Conservation (phyloP, 1,140 invertebrate genomes). For the Agrypnia vestita region DNA sequence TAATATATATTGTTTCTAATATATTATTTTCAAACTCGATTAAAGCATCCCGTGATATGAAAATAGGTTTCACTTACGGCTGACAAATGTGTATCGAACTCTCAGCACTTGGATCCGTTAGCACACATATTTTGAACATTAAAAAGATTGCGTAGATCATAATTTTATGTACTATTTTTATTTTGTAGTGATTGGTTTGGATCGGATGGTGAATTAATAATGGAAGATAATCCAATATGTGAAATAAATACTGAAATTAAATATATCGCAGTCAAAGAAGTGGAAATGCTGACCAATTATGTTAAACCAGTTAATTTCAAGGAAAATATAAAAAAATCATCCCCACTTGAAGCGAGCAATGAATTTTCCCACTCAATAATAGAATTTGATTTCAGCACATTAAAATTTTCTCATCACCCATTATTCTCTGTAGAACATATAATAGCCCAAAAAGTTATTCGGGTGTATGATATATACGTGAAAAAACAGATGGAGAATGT, state of each 20-base stretch:
- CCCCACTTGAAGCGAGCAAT: not conserved
- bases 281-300: slow-evolving; percentile 17
- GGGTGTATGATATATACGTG: slow-evolving; percentile 41
- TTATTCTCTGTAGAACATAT: slow-evolving; percentile 58
- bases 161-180: not conserved
- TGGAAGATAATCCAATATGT: slow-evolving; percentile 45
- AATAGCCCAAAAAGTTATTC: slow-evolving; percentile 47
- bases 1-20: too few species aligned
- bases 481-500: slow-evolving; percentile 22
- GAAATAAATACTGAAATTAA: slow-evolving; percentile 37
- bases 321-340: not conserved
- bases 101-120: too few species aligned
- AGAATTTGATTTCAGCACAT: slow-evolving; percentile 36
- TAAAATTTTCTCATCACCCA: slow-evolving; percentile 57
- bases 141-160: too few species aligned
- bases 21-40: too few species aligned
- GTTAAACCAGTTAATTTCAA: slow-evolving; percentile 17
- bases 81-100: too few species aligned
- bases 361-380: slow-evolving; percentile 27
- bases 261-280: slow-evolving; percentile 23
- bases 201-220: slow-evolving; percentile 33
- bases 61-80: too few species aligned
- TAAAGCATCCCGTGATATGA: too few species aligned
- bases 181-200: slow-evolving; percentile 52
- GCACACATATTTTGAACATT: too few species aligned